Base-by-base conservation (phyloP, 2,113 vertebrate genomes). In the Craseonycteris thonglongyai region DNA sequence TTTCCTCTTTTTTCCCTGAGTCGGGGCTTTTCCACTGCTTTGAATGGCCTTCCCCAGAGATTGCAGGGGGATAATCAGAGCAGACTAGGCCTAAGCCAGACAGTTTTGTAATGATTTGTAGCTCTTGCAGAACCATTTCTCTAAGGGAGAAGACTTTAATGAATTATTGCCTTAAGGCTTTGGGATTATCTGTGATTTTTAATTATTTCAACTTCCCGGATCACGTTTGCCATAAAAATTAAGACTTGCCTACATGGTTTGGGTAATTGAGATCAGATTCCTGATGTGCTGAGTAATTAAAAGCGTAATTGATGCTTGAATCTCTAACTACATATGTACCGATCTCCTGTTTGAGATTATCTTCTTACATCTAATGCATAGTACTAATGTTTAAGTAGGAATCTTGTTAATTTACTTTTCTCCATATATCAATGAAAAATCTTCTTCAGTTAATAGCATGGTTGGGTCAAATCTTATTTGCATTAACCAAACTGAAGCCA, bases 81-180 rank as follows among this genome's bases (percentile, higher is more conserved):
- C n/a, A 91, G 68, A 92, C n/a, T 26, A 94, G 47, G 58, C 38
- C 22, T 84, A 92, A 96, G 49, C 56, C 83, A 76, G 26, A 24
- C 80, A 87, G 49, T 96, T 96, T 93, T 94, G 68, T 89, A 95
- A 84, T 92, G 71, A 96, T 97, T 72, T 96, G 71, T 81, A 93
- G 61, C 68, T 68, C 82, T 91, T 94, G 80, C 78, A 95, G 91
- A 90, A 84, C 76, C 61, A 92, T 96, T 96, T 94, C 92, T 90
- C 92, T 45, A 85, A 96, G 92, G 90, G 33, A 95, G 33, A 42
- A 88, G 54, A 87, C 35, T 56, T 95, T 81, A 96, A 95, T 92
- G 83, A 97, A 96, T 95, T 90, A 45, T 68, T 95, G 45, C 63
- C 59, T 49, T 89, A 96, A 96, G 22, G 38, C 21, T 68, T 96